A percentile compares a stretch with the other conserved stretches of the same genome.
Evolutionary conservation across 2,888 invertebrate genomes (phyloP).

Genomic region (Unio delphinus): DNA sequence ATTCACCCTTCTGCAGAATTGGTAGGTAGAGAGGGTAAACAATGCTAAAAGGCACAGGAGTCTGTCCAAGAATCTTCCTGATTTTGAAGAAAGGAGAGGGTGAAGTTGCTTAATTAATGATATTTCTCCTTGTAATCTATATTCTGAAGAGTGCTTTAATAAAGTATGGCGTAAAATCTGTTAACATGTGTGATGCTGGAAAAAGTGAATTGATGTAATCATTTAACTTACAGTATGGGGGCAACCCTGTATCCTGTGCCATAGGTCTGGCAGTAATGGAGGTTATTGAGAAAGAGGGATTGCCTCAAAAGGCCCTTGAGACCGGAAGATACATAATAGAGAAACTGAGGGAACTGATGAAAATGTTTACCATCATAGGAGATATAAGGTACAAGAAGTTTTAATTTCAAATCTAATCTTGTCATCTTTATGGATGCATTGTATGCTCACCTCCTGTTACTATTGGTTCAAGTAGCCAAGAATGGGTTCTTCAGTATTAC

Average conservation of each 20-base stretch:
- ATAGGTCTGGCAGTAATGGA: constrained; percentile 95
- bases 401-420: background rate
- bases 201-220: no score
- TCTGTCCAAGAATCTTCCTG: no score
- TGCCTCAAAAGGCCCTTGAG: constrained; percentile 85
- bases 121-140: no score
- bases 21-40: no score
- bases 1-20: no score
- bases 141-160: no score
- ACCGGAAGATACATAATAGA: constrained; percentile 87
- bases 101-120: no score
- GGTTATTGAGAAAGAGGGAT: constrained; percentile 89
- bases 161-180: no score
- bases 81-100: no score
- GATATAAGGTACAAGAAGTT: constrained; percentile 71
- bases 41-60: no score
- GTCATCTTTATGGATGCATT: background rate
- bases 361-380: constrained; percentile 83
- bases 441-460: background rate
- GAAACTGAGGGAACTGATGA: constrained; percentile 78
- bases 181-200: no score
- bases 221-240: constrained; percentile 84
- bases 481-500: background rate
- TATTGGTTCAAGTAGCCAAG: background rate
- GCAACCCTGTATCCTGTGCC: constrained; percentile 98